These are phyloP conservation scores for Microtus richardsoni DNA, from an alignment of 2,113 vertebrate species.

Conservation along the genomic window DNA sequence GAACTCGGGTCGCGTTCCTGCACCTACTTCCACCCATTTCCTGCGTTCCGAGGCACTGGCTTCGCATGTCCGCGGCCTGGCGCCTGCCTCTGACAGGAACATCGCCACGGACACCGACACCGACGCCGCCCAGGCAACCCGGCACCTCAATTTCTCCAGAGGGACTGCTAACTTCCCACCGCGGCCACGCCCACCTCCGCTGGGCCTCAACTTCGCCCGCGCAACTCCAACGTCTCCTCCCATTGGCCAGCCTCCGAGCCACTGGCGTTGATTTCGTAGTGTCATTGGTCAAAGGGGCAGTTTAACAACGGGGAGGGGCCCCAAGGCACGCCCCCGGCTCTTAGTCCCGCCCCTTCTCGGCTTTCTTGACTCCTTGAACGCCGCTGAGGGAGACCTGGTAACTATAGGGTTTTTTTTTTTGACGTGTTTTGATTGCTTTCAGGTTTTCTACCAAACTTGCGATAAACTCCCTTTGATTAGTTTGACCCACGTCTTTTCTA, in stretches of 20 bases:
- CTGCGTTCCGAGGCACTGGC: constrained; percentile 57
- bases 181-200: background rate
- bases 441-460: background rate
- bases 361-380: background rate
- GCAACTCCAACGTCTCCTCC: background rate
- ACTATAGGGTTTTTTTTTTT: accelerated
- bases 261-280: background rate
- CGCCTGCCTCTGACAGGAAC: background rate
- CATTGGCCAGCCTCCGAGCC: constrained; percentile 65
- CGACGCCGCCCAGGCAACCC: no score
- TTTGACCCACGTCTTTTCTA: background rate
- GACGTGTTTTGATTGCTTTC: accelerated
- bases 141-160: accelerated
- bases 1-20: background rate
- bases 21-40: constrained; percentile 80
- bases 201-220: background rate
- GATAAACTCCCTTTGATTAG: background rate
- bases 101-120: background rate
- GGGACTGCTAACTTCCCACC: accelerated
- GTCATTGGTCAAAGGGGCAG: constrained; percentile 61
- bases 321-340: background rate
- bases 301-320: background rate
- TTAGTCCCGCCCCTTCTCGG: background rate
- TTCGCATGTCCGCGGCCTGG: background rate
- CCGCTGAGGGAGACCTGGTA: accelerated